Conservation (phyloP, 2,797 vertebrate species). For the Pangasius krempfi region DNA sequence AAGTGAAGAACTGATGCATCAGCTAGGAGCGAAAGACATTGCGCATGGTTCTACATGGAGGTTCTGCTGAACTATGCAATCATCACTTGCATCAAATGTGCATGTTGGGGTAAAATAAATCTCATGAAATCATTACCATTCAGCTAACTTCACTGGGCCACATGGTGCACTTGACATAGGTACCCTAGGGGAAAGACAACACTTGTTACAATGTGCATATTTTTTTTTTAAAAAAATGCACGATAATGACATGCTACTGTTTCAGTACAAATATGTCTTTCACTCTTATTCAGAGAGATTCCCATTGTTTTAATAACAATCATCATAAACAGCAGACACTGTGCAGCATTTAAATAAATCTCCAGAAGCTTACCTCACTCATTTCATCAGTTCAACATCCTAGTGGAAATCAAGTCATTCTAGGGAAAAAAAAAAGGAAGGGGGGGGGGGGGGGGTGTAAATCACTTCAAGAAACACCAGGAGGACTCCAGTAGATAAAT, state of each 20-base stretch:
- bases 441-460: no score
- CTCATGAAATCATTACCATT: constrained; percentile 19
- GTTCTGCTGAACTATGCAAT: constrained; percentile 72
- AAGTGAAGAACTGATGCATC: constrained; percentile 71
- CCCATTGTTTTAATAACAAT: constrained; percentile 83
- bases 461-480: neutral
- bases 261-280: constrained; percentile 82
- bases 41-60: constrained; percentile 57
- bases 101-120: neutral
- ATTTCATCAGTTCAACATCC: neutral
- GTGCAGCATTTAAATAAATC: rapidly evolving
- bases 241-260: constrained; percentile 64
- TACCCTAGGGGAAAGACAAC: neutral
- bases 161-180: no score
- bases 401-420: neutral
- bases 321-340: constrained; percentile 82
- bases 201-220: neutral
- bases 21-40: constrained; percentile 81
- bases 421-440: neutral
- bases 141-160: neutral
- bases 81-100: constrained; percentile 15
- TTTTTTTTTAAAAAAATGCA: no score
- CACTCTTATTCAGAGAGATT: constrained; percentile 96
- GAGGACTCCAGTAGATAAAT: rapidly evolving
- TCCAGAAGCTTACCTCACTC: constrained; percentile 16